Evolutionary conservation across 2,113 vertebrate genomes (phyloP), one percentile per base, ranked within the genome.

Genomic region (Hippocampus barbouri): DNA sequence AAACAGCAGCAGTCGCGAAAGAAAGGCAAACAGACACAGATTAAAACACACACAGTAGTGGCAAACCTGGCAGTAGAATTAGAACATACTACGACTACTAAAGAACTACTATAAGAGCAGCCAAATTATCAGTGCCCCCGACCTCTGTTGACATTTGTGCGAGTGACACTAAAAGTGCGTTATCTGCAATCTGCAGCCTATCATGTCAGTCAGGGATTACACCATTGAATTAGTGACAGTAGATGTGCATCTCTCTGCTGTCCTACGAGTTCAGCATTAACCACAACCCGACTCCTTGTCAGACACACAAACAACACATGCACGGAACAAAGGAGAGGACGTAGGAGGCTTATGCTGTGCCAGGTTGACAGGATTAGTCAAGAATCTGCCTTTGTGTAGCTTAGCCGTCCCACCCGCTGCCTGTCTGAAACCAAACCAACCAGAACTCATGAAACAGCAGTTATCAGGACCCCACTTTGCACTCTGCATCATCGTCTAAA

Each of bases 141-240:
- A 78, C 76, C 71, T 45, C 49, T 77, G 79, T 81, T 79, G 74
- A 71, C 70, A 59, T 79, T 71, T 67, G 23, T 62, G 49, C 66
- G 56, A 18, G 40, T 40, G 56, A 27, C 68, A 70, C 62, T 61
- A 72, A 74, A 78, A 65, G 75, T 69, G 77, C 67, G 53, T 78
- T 83, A 87, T 91, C 83, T 77, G 69, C 66, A 83, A 89, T 87
- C 84, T 84, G 82, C 82, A 86, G 83, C 78, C 83, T 76, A 71
- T 69, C 72, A 84, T 83, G 81, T 80, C 81, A 89, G 86, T 87
- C 72, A 68, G 79, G 43, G 78, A 89, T 89, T 87, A 84, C 76
- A 80, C 74, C 76, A 63, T 49, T 72, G 80, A 68, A 81, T 82
- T 85, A 85, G 81, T 70, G 76, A 83, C 79, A 85, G 80, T 69